Evolutionary conservation across 1,140 invertebrate genomes (phyloP).

Genomic region (Heliothis virescens): DNA sequence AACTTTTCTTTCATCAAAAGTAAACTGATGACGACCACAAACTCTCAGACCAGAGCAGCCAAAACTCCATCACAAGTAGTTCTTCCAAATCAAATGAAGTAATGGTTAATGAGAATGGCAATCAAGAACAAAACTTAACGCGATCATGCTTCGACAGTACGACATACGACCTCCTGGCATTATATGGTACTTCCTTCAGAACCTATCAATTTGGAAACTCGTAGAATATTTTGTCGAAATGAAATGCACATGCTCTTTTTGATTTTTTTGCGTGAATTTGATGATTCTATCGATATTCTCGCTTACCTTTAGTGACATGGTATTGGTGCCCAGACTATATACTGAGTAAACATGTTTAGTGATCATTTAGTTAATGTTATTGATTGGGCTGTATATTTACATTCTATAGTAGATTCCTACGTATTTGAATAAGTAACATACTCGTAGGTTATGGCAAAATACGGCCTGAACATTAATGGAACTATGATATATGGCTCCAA

Average conservation of each 20-base stretch:
- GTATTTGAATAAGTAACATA: neutral
- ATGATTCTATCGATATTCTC: conserved; percentile 16
- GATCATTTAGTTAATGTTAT: conserved; percentile 35
- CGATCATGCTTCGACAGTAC: conserved; percentile 40
- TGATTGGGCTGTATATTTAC: conserved; percentile 11
- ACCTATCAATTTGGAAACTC: conserved; percentile 4
- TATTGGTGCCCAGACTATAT: conserved; percentile 35
- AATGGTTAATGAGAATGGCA: conserved; percentile 50
- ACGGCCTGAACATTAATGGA: conserved; percentile 21
- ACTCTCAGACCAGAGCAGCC: conserved; percentile 1
- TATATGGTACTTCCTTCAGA: conserved; percentile 7
- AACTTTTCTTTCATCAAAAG: neutral
- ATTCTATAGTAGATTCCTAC: neutral
- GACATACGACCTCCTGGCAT: conserved; percentile 9
- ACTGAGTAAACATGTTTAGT: conserved; percentile 40
- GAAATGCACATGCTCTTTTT: conserved; percentile 26
- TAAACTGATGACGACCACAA: too few relatives aligned
- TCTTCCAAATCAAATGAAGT: conserved; percentile 30
- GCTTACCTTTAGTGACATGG: conserved; percentile 27
- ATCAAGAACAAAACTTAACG: conserved; percentile 48
- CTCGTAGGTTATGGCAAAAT: neutral
- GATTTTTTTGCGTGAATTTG: conserved; percentile 27
- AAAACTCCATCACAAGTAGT: conserved; percentile 30
- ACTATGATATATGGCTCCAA: neutral
- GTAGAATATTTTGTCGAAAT: neutral